These are phyloP conservation scores for Papilio dardanus DNA, from an alignment of 1,140 invertebrate species.

Conservation along the genomic window DNA sequence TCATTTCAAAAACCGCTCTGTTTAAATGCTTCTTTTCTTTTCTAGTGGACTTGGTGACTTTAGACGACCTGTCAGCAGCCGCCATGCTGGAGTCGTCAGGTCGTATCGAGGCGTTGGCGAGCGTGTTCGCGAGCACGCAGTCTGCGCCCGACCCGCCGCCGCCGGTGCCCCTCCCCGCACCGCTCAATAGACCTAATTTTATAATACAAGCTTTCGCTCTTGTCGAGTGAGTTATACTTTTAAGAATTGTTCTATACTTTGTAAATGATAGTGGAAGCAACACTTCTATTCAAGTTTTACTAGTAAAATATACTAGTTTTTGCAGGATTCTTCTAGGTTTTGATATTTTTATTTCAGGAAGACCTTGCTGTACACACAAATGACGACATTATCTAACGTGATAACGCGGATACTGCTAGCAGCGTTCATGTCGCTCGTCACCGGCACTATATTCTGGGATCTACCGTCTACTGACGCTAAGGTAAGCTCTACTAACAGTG, in stretches of 20 bases:
- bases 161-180: slow-evolving; percentile 88
- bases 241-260: not conserved
- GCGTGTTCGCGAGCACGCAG: slow-evolving; percentile 88
- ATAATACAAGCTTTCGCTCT: slow-evolving; percentile 87
- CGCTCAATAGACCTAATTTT: slow-evolving; percentile 83
- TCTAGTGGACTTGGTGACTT: slow-evolving; percentile 95
- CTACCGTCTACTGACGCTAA: slow-evolving; percentile 85
- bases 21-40: slow-evolving; percentile 40
- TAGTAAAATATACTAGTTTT: not conserved
- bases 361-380: slow-evolving; percentile 89
- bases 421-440: slow-evolving; percentile 90
- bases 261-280: not conserved
- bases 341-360: slow-evolving; percentile 81
- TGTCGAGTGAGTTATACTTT: slow-evolving; percentile 85
- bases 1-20: not conserved
- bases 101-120: slow-evolving; percentile 94
- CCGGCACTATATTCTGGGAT: slow-evolving; percentile 96
- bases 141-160: slow-evolving; percentile 90
- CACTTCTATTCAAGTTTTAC: not conserved
- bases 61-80: slow-evolving; percentile 95
- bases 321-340: not conserved
- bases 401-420: slow-evolving; percentile 90
- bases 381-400: slow-evolving; percentile 91
- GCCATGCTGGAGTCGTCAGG: slow-evolving; percentile 97
- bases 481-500: slow-evolving; percentile 47